A percentile compares a stretch with the other conserved stretches of the same genome.
These are phyloP conservation scores for Drosophila borborema DNA, from an alignment of 2,888 invertebrate species.

Conservation along the genomic window DNA sequence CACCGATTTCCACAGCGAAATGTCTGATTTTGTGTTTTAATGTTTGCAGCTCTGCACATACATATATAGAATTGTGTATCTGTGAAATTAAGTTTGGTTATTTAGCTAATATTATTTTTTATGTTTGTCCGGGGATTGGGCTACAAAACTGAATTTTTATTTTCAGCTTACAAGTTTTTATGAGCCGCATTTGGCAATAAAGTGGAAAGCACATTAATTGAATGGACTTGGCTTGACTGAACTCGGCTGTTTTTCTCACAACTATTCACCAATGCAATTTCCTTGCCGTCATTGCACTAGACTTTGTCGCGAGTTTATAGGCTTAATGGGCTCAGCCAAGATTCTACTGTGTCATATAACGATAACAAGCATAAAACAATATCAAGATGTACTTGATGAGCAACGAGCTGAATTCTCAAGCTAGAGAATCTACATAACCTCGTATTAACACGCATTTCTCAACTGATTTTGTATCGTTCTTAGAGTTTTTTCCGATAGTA, in stretches of 20 bases:
- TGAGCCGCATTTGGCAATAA: constrained; percentile 45
- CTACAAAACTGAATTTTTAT: constrained; percentile 43
- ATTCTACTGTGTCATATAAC: constrained; percentile 4
- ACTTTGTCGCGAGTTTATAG: constrained; percentile 7
- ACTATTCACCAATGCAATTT: constrained; percentile 29
- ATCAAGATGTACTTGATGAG: not conserved
- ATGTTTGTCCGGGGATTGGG: constrained; percentile 30
- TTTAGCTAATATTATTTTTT: constrained; percentile 51
- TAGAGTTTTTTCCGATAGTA: no score
- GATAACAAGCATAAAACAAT: not conserved
- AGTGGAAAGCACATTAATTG: constrained; percentile 61
- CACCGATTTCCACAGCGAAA: constrained; percentile 45
- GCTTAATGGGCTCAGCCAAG: constrained; percentile 1
- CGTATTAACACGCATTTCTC: not conserved
- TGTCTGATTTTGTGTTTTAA: constrained; percentile 33
- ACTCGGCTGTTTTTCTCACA: constrained; percentile 13
- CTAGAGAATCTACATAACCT: not conserved
- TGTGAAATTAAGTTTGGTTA: constrained; percentile 60
- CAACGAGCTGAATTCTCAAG: not conserved
- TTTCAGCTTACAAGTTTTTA: constrained; percentile 50
- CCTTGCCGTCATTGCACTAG: not conserved
- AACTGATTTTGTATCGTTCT: not conserved
- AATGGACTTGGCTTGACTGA: constrained; percentile 47
- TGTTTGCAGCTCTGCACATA: constrained; percentile 22
- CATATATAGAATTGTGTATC: constrained; percentile 19